Evolutionary conservation across 2,113 vertebrate genomes (phyloP).

Genomic region (Dipodomys ordii): DNA sequence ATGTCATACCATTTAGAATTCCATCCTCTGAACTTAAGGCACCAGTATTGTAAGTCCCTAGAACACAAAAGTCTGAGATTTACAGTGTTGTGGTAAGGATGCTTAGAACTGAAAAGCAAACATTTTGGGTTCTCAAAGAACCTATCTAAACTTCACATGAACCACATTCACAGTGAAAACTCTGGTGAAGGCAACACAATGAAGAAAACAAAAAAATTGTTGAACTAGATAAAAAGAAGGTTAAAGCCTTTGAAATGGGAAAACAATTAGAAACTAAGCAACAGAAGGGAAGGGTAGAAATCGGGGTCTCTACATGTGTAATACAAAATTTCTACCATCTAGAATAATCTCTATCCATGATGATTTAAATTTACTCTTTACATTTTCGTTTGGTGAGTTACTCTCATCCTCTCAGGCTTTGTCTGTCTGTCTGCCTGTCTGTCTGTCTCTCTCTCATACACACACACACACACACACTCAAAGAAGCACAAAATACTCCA

Average conservation of each 20-base stretch:
- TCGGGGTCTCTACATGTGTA: neutral
- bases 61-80: neutral
- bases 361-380: neutral
- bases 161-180: neutral
- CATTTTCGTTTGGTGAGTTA: neutral
- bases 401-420: neutral
- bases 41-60: neutral
- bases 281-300: neutral
- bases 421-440: neutral
- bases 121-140: neutral
- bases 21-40: neutral
- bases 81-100: neutral
- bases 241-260: neutral
- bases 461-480: too few relatives aligned
- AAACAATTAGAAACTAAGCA: constrained; percentile 27
- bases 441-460: too few relatives aligned
- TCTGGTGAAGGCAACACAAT: neutral
- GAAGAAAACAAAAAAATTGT: neutral
- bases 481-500: neutral
- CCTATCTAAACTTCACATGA: neutral
- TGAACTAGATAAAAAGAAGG: neutral
- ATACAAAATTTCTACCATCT: neutral
- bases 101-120: constrained; percentile 20
- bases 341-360: neutral
- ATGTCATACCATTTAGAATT: neutral